phyloP scores from a whole-genome alignment of 2,888 invertebrate species.

The Horisme vitalbata region DNA sequence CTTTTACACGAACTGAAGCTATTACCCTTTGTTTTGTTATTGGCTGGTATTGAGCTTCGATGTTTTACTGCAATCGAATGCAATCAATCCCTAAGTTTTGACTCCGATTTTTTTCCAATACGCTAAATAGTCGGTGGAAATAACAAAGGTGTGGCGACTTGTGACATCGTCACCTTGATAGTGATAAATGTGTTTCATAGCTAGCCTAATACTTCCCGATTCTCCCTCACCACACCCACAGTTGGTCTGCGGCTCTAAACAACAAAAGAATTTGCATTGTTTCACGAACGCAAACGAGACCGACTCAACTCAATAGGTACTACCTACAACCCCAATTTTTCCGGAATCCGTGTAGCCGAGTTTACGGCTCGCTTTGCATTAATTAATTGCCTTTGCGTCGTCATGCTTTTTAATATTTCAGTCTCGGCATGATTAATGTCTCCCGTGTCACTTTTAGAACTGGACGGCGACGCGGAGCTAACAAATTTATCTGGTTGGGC shows the following conservation, averaged over 20 bases:
- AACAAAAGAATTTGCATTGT: slow-evolving; percentile 64
- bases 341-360: slow-evolving; percentile 43
- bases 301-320: slow-evolving; percentile 41
- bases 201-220: slow-evolving; percentile 66
- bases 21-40: slow-evolving; percentile 42
- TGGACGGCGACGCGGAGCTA: slow-evolving; percentile 28
- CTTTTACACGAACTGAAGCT: slow-evolving; percentile 48
- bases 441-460: slow-evolving; percentile 38
- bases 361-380: slow-evolving; percentile 44
- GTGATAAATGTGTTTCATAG: slow-evolving; percentile 74
- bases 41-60: too few species aligned
- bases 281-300: slow-evolving; percentile 47
- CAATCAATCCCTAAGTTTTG: too few species aligned
- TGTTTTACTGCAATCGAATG: too few species aligned
- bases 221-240: slow-evolving; percentile 41
- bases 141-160: slow-evolving; percentile 60
- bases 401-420: slow-evolving; percentile 60
- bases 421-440: slow-evolving; percentile 53
- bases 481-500: slow-evolving; percentile 41
- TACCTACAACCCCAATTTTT: slow-evolving; percentile 42
- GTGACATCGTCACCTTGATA: slow-evolving; percentile 66
- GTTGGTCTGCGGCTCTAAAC: slow-evolving; percentile 42
- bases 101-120: slow-evolving; percentile 38
- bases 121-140: slow-evolving; percentile 50
- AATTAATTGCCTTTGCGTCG: slow-evolving; percentile 59